Base-by-base conservation (phyloP, 2,797 vertebrate genomes). In the Lophotriccus pileatus region DNA sequence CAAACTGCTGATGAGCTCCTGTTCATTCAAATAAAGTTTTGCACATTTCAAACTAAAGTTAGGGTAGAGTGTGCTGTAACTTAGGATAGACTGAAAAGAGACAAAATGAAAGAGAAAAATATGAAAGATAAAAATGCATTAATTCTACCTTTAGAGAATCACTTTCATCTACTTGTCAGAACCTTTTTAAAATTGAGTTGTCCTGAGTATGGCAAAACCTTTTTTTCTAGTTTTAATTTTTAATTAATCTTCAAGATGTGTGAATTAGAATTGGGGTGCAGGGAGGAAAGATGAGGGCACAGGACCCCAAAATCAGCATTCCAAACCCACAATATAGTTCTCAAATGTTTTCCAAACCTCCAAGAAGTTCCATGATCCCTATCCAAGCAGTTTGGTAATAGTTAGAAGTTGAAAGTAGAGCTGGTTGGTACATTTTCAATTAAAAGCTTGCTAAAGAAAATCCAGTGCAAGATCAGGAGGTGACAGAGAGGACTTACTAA, bases 161-260 rank as follows among this genome's bases (percentile, higher is more conserved):
- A 67, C 13, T 79, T 73, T 53, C 17, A 81, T 20, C 43, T 53
- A 32, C 10, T 49, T 66, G 11, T 14, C 25, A 76, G 14, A 68
- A 68, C 6, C 17, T 47, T 86, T 77, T 75, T 17, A 49, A 81
- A 78, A 79, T 2, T 5, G 19, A 62, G 20, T 6, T 70, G 19
- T 24, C 30, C 14, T 0, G 0, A 46, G 7, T 47, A 46, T 5
- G 8, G 5, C 6, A 74, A 15, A 64, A 25, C 6, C 7, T 50
- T 86, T 80, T 68, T 64, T 39, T 25, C 73, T 53, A 43, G 27
- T 36, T 58, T 41, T 36, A 86, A 21, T 77, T 75, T 77, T 84
- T 37, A 78, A 66, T 36, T 41, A 16, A 39, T 50, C 46, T 58
- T 86, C 34, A 88, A 80, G 21, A 67, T n/a, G 1, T 44, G 9